Percentiles rank a stretch among this genome's conserved stretches.
Conservation (phyloP, 2,888 invertebrate species). For the Gisinianus flammeolus region DNA sequence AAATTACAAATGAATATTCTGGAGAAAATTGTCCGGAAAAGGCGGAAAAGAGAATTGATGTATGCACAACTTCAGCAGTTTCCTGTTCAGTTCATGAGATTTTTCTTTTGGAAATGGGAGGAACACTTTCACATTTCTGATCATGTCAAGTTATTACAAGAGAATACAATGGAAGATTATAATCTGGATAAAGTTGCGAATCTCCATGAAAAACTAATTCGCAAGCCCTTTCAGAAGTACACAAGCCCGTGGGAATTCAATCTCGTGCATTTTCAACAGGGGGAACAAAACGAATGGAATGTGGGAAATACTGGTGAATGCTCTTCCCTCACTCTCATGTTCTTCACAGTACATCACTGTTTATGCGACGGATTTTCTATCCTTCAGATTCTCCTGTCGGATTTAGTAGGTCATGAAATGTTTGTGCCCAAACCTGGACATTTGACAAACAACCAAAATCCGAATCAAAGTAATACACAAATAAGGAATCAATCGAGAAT, state of each 20-base stretch:
- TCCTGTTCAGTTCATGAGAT: neutral
- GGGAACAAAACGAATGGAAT: neutral
- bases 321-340: neutral
- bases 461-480: neutral
- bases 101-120: constrained; percentile 3
- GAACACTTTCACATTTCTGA: neutral
- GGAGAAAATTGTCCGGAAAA: neutral
- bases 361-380: constrained; percentile 28
- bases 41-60: neutral
- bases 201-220: neutral
- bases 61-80: constrained; percentile 23
- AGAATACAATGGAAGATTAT: neutral
- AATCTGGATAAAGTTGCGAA: neutral
- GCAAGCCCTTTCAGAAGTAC: neutral
- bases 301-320: neutral
- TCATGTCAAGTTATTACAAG: neutral
- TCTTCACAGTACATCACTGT: constrained; percentile 26
- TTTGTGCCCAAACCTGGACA: neutral
- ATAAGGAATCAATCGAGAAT: too few species aligned
- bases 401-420: neutral
- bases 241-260: constrained; percentile 26
- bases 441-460: neutral
- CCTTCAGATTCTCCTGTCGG: constrained; percentile 13
- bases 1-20: neutral
- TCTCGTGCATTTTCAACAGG: neutral